These are phyloP conservation scores for Myotis davidii DNA, from an alignment of 2,113 vertebrate genomes.

Conservation along the genomic window DNA sequence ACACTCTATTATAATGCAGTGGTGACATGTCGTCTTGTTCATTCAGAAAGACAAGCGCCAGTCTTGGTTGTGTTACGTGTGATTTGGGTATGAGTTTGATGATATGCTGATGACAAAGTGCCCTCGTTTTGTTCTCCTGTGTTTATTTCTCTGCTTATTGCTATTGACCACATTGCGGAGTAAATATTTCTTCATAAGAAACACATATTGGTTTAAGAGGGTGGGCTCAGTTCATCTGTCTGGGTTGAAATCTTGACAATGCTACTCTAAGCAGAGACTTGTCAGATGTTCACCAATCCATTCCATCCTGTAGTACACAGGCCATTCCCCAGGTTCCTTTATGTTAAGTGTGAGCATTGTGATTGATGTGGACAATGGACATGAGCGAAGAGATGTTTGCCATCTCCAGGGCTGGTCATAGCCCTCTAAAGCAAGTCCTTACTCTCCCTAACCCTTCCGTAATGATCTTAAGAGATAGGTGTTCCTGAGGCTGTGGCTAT, in stretches of 20 bases:
- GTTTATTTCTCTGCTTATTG: not conserved
- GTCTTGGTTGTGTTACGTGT: not conserved
- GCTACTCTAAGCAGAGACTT: not conserved
- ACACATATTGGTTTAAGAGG: not conserved
- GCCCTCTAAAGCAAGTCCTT: not conserved
- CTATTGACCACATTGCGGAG: not conserved
- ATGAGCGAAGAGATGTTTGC: not conserved
- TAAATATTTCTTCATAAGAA: not conserved
- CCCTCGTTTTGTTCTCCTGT: not conserved
- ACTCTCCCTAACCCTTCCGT: not conserved
- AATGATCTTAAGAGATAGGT: not conserved
- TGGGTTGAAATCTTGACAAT: not conserved
- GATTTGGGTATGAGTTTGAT: not conserved
- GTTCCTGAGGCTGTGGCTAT: not conserved
- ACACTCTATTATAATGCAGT: not conserved
- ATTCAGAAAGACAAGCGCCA: not conserved
- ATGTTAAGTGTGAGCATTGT: not conserved
- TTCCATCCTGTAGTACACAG: not conserved
- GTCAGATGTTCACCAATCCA: not conserved
- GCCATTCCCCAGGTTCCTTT: not conserved
- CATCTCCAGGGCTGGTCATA: not conserved
- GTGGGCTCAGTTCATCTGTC: accelerated
- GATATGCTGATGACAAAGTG: not conserved
- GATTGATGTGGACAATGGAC: not conserved
- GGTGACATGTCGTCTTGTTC: not conserved